Percentiles rank a stretch among this genome's conserved stretches.
These are phyloP conservation scores for Odontophorus gujanensis DNA, from an alignment of 2,113 vertebrate species.

Conservation along the genomic window DNA sequence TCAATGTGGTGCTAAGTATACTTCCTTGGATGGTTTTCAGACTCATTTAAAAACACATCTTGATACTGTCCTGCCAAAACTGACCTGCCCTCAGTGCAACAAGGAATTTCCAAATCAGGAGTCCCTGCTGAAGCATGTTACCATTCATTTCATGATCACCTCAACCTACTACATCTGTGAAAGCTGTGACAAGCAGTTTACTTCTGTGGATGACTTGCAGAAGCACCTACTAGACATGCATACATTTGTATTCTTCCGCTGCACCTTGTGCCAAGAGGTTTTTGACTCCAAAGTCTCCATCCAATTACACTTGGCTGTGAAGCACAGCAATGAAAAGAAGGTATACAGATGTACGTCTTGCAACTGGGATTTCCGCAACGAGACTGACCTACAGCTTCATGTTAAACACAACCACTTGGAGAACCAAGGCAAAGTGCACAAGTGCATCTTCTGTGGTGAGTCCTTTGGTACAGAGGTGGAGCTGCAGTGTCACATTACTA, in stretches of 20 bases:
- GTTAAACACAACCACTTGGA: conserved; percentile 98
- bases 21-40: conserved; percentile 95
- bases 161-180: conserved; percentile 98
- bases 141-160: conserved; percentile 97
- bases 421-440: conserved; percentile 91
- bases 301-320: conserved; percentile 96
- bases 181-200: conserved; percentile 99
- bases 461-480: conserved; percentile 98
- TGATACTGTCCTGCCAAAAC: conserved; percentile 90
- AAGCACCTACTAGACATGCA: conserved; percentile 99
- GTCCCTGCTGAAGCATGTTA: conserved; percentile 95
- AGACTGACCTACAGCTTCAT: conserved; percentile 94
- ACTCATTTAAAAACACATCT: conserved; percentile 97
- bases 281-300: conserved; percentile 99
- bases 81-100: conserved; percentile 98
- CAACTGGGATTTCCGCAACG: conserved; percentile 98
- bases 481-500: conserved; percentile 98
- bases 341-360: conserved; percentile 96
- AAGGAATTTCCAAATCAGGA: conserved; percentile 98
- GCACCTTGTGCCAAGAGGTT: conserved; percentile 97
- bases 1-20: conserved; percentile 95
- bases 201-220: conserved; percentile 96
- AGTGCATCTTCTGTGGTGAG: conserved; percentile 98
- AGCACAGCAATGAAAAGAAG: conserved; percentile 98
- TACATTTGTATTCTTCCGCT: conserved; percentile 98